Evolutionary conservation across 2,797 vertebrate genomes (phyloP).

Genomic region (Apogon hyalosoma): DNA sequence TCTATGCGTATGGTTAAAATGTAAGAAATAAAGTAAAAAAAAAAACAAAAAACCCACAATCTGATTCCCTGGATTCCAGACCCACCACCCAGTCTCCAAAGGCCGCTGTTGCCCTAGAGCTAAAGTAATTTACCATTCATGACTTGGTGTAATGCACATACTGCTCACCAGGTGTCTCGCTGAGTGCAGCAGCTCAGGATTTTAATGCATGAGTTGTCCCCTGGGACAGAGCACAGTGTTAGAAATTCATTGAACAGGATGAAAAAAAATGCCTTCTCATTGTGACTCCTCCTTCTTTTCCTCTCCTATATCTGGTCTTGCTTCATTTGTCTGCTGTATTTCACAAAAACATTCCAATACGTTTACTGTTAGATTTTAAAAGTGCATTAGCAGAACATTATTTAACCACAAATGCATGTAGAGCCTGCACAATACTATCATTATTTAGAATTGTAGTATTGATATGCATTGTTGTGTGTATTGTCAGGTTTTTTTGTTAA

Average conservation of each 20-base stretch:
- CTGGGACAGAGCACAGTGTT: conserved; percentile 53
- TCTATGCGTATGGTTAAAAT: neutral
- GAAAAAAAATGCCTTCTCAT: conserved; percentile 48
- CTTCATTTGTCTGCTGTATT: conserved; percentile 16
- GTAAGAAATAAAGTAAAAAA: neutral
- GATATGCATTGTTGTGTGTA: neutral
- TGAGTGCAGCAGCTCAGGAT: conserved; percentile 53
- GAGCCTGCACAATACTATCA: neutral
- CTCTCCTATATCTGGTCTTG: conserved; percentile 8
- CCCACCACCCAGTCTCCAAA: conserved; percentile 26
- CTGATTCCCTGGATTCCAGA: conserved; percentile 41
- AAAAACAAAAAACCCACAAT: conserved; percentile 1
- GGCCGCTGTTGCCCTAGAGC: conserved; percentile 29
- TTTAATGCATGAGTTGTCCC: conserved; percentile 68
- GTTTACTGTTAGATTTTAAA: neutral
- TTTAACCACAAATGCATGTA: conserved; percentile 16
- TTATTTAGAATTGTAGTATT: neutral
- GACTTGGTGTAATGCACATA: conserved; percentile 59
- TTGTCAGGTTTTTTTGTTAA: neutral
- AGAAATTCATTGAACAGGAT: conserved; percentile 66
- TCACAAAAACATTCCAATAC: conserved; percentile 7
- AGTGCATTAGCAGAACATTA: neutral
- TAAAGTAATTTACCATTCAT: conserved; percentile 48
- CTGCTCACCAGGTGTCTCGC: conserved; percentile 81
- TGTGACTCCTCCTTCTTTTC: conserved; percentile 49